Percentiles rank a stretch among this genome's conserved stretches.
Conservation (phyloP, 37 sponge, comb jelly and placozoan genomes). For the Crambe crambe region DNA sequence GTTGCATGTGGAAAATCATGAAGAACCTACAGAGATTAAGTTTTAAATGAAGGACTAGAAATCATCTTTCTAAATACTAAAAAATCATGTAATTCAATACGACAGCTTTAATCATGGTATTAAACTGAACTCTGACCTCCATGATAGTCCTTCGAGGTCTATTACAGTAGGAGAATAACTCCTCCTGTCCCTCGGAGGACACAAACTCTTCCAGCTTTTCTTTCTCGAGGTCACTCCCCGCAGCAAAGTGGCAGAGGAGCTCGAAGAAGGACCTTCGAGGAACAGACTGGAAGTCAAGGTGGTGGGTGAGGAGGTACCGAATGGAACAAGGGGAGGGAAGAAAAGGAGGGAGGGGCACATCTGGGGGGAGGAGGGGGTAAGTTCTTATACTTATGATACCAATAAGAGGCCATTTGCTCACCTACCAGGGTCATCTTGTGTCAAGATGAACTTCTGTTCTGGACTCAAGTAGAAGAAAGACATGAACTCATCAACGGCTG, state of each 20-base stretch:
- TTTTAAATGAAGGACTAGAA: too few species aligned
- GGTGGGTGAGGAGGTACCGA: conserved; percentile 44
- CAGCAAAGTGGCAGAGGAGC: conserved; percentile 78
- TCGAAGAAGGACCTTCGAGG: conserved; percentile 92
- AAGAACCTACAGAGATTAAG: conserved; percentile 76
- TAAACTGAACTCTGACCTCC: conserved; percentile 81
- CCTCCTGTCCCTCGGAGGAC: conserved; percentile 92
- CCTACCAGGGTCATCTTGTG: conserved; percentile 50
- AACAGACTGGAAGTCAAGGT: conserved; percentile 84
- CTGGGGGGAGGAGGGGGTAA: neutral
- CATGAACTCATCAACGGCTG: conserved; percentile 71
- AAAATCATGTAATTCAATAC: too few species aligned
- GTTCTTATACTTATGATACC: neutral
- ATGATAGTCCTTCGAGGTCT: conserved; percentile 84
- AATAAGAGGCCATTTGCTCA: neutral
- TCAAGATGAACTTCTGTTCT: conserved; percentile 34
- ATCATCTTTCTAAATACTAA: too few species aligned
- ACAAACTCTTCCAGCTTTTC: conserved; percentile 90
- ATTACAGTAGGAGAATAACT: conserved; percentile 90
- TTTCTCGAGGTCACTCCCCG: conserved; percentile 80
- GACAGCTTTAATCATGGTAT: too few species aligned
- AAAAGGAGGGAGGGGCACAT: neutral
- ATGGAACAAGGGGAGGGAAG: conserved; percentile 70
- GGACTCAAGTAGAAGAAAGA: conserved; percentile 42
- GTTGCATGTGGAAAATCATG: conserved; percentile 84